Evolutionary conservation across 2,113 vertebrate species (phyloP), one percentile per base, ranked within the genome.

Genomic region (Monarcha castaneiventris): DNA sequence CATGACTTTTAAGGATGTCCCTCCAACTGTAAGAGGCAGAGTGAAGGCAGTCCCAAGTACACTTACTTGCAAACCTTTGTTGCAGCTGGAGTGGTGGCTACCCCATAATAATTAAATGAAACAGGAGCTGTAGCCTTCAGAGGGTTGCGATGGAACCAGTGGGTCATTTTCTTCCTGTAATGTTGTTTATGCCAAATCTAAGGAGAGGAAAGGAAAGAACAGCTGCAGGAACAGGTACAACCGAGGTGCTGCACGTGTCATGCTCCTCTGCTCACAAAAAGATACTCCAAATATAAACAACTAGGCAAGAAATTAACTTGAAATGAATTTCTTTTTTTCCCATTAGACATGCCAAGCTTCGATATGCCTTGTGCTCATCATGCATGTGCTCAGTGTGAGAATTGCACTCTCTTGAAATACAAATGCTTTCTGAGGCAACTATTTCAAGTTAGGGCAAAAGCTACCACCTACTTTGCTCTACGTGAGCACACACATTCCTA

Each of bases 91-190:
- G 98, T 99, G 43, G 98, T 98, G 30, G 98, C 98, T 58, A 99
- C 98, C 14, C 99, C 99, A 85, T 99, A 99, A 80, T 98, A 99
- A 89, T 99, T 99, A 94, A 99, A 99, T 27, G 99, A 98, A 41
- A 99, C 98, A 0, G 99, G 99, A 68, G 99, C 99, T 30, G 99
- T 99, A 37, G 99, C 99, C 98, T 99, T 99, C 73, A 99, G 90
- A 29, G 99, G 99, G 97, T 99, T 99, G 96, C 99, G 98, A 94
- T 99, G 99, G 98, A 99, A 99, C 99, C 99, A 99, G 77, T 99
- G 99, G 15, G 99, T 98, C 99, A 99, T 99, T 44, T 96, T 99
- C 95, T 84, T 72, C 43, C 77, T 76, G 44, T 22, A 72, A 15
- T 6, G 78, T 9, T 78, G 61, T 32, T 46, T 67, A 51, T 1